Conservation (phyloP, 2,113 vertebrate species). For the Dipodomys ordii region DNA sequence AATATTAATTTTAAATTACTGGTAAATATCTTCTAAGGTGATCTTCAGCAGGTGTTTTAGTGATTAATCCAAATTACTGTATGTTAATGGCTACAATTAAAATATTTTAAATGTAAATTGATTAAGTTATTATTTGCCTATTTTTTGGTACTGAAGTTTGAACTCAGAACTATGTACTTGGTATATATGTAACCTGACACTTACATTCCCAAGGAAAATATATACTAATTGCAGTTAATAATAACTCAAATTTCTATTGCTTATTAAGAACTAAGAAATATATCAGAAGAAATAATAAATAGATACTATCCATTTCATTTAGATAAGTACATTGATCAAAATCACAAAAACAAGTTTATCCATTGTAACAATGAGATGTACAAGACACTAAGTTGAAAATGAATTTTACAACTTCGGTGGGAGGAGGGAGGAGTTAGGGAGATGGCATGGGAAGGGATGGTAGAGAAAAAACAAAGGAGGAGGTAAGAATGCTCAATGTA, state of each 20-base stretch:
- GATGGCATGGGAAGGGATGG: no score
- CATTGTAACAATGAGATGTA: no score
- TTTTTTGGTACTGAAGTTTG: no score
- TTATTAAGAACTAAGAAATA: background rate
- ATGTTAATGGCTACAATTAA: background rate
- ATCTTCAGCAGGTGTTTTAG: background rate
- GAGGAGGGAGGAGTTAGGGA: no score
- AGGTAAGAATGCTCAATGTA: no score
- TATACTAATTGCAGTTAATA: background rate
- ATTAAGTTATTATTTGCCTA: no score
- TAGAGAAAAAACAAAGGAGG: no score
- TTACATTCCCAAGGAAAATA: no score
- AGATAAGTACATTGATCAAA: background rate
- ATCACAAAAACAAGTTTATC: background rate
- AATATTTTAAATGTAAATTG: background rate
- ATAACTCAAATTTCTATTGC: background rate
- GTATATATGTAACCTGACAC: no score
- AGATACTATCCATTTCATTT: background rate
- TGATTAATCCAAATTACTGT: background rate
- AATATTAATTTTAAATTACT: constrained; percentile 13
- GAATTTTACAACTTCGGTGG: no score
- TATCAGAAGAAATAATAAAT: background rate
- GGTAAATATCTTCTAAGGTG: background rate
- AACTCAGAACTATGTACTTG: no score
- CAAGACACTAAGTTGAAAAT: no score